Evolutionary conservation across 2,797 vertebrate genomes (phyloP).

Genomic region (Halcyon leucocephala): DNA sequence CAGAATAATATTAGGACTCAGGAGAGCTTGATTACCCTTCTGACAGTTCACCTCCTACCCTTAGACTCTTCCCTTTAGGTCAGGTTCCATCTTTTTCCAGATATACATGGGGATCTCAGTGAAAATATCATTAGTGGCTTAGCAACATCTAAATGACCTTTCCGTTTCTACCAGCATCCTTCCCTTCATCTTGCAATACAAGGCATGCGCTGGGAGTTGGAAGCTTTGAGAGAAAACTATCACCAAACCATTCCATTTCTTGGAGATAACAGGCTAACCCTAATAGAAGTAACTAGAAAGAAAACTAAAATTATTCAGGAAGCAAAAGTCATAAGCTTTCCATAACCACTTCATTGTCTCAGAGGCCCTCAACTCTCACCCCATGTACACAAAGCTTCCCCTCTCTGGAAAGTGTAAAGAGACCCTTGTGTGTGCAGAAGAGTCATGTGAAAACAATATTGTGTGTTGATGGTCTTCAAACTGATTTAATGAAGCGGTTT

Average conservation of each 20-base stretch:
- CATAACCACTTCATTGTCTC: background rate
- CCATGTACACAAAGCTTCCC: background rate
- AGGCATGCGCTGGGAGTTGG: background rate
- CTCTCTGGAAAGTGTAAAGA: background rate
- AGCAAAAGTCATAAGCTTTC: background rate
- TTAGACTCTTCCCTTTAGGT: background rate
- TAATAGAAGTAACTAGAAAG: background rate
- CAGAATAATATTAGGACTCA: background rate
- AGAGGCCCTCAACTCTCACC: background rate
- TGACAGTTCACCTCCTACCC: background rate
- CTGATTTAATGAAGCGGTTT: background rate
- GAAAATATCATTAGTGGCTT: background rate
- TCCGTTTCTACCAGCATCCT: background rate
- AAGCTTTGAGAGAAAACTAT: background rate
- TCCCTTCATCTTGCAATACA: background rate
- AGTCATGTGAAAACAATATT: conserved; percentile 5
- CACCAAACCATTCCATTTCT: background rate
- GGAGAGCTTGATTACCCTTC: background rate
- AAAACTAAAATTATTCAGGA: background rate
- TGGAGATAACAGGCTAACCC: background rate
- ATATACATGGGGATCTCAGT: background rate
- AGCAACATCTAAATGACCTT: background rate
- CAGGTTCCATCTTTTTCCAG: background rate
- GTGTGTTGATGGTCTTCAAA: background rate
- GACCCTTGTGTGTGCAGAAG: background rate